Percentiles rank a stretch among this genome's conserved stretches.
These are phyloP conservation scores for Pristionchus fissidentatus DNA, from an alignment of 2,888 invertebrate genomes.

Conservation along the genomic window DNA sequence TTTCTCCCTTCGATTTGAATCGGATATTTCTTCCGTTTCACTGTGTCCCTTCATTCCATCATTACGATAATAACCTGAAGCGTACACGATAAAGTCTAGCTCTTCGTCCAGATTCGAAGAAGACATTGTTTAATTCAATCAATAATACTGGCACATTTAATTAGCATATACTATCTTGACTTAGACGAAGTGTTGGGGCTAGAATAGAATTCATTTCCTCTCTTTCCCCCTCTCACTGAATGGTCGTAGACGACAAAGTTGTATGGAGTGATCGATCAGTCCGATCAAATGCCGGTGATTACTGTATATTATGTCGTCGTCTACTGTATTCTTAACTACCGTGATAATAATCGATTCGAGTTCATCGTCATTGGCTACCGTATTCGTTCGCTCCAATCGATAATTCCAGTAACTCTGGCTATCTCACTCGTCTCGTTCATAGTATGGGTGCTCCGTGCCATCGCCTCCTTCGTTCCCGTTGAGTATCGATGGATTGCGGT, in stretches of 20 bases:
- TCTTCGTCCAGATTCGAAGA: no score
- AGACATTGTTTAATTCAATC: no score
- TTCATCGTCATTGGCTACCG: no score
- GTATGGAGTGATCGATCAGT: conserved; percentile 22
- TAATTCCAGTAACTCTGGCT: conserved; percentile 10
- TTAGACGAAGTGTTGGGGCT: no score
- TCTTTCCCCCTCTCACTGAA: neutral
- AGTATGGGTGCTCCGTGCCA: neutral
- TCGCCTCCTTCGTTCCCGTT: neutral
- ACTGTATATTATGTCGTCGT: neutral
- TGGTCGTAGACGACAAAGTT: conserved; percentile 21
- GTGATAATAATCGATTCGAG: no score
- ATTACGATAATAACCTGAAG: neutral
- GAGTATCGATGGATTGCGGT: neutral
- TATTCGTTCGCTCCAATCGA: no score
- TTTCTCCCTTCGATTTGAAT: neutral
- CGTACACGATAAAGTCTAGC: conserved; percentile 33
- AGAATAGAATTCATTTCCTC: neutral
- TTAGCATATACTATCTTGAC: no score
- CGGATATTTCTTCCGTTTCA: neutral
- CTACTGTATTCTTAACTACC: neutral
- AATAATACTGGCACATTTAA: no score
- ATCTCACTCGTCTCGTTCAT: neutral
- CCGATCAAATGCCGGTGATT: conserved; percentile 30
- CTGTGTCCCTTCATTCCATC: neutral